Conservation (phyloP, 2,888 invertebrate species). For the Gryllus longicercus region DNA sequence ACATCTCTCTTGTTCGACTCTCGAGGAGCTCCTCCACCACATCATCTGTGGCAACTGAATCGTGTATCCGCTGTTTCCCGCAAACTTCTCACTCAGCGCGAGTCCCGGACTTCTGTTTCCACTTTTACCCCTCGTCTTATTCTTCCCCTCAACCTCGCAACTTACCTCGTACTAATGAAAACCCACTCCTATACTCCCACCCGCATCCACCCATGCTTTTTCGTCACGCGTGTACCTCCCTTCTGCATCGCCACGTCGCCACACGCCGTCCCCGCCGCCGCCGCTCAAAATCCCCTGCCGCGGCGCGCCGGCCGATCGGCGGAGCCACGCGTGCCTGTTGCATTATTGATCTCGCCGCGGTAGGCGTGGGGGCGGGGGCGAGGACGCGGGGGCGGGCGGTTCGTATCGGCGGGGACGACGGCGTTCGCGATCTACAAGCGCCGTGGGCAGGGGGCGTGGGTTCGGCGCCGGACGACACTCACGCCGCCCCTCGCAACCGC, state of each 20-base stretch:
- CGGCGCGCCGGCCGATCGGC: neutral
- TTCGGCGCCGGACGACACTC: neutral
- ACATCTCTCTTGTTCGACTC: too few relatives aligned
- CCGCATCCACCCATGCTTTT: neutral
- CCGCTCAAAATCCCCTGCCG: neutral
- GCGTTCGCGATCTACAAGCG: neutral
- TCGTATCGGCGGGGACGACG: neutral
- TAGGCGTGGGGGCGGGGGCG: neutral
- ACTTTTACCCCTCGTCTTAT: too few relatives aligned
- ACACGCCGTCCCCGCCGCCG: neutral
- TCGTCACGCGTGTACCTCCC: neutral
- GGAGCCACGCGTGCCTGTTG: slow-evolving; percentile 3
- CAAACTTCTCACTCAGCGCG: too few relatives aligned
- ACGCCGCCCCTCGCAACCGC: neutral
- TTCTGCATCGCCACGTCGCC: neutral
- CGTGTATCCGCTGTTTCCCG: too few relatives aligned
- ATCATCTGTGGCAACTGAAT: too few relatives aligned
- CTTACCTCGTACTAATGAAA: too few relatives aligned
- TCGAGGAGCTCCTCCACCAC: too few relatives aligned
- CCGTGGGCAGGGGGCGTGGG: neutral
- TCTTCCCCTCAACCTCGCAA: too few relatives aligned
- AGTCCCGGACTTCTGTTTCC: too few relatives aligned
- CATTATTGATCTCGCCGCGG: neutral
- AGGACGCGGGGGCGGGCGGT: neutral
- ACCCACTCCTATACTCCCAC: too few relatives aligned